Evolutionary conservation across 2,797 vertebrate species (phyloP).

Genomic region (Vultur gryphus): DNA sequence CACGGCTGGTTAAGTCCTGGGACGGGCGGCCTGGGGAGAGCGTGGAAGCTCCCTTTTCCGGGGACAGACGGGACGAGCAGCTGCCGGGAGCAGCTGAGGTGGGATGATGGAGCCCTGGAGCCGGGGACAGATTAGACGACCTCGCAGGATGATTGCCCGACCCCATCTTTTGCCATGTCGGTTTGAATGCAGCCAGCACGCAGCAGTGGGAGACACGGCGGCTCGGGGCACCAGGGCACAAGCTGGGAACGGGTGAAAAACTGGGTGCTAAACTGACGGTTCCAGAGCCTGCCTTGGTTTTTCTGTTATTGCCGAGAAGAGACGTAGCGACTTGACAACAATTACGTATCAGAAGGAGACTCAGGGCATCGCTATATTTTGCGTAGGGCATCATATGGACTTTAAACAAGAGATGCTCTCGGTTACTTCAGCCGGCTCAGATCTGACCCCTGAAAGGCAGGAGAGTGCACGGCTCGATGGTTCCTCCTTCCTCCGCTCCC

Average conservation of each 20-base stretch:
- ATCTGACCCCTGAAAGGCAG: rapidly evolving
- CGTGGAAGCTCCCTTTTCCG: rapidly evolving
- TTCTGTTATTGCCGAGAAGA: neutral
- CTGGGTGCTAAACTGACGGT: neutral
- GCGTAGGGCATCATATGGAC: rapidly evolving
- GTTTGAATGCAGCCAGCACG: rapidly evolving
- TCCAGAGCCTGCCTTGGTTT: neutral
- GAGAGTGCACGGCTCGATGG: rapidly evolving
- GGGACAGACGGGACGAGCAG: neutral
- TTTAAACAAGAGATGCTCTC: neutral
- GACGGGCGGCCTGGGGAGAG: rapidly evolving
- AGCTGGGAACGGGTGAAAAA: neutral
- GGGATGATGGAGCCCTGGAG: neutral
- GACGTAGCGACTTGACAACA: neutral
- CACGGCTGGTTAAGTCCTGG: neutral
- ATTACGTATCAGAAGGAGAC: rapidly evolving
- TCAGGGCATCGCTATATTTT: neutral
- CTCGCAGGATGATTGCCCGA: rapidly evolving
- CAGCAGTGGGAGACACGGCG: rapidly evolving
- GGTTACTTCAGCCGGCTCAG: neutral
- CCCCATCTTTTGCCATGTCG: rapidly evolving
- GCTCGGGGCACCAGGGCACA: neutral
- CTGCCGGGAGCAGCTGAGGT: rapidly evolving
- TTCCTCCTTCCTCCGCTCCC: neutral
- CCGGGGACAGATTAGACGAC: rapidly evolving